A percentile compares a stretch with the other conserved stretches of the same genome.
phyloP scores from a whole-genome alignment of 2,888 invertebrate genomes.

The Alsophila aescularia region DNA sequence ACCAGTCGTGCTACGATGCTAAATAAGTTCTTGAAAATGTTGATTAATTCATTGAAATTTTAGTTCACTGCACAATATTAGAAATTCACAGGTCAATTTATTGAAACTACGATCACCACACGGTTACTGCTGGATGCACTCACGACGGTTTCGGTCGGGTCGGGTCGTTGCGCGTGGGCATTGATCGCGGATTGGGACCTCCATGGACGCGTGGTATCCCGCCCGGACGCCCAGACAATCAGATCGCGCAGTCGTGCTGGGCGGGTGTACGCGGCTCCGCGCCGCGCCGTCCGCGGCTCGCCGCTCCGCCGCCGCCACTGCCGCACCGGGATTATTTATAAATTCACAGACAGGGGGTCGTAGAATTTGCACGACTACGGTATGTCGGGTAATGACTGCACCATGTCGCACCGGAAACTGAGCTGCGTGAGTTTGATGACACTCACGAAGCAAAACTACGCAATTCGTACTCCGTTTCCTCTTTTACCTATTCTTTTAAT shows the following conservation, averaged over 20 bases:
- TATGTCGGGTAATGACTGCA: conserved; percentile 61
- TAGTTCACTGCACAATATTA: conserved; percentile 17
- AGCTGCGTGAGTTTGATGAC: conserved; percentile 35
- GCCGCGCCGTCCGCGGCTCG: conserved; percentile 84
- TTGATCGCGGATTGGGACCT: conserved; percentile 30
- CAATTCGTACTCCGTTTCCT: not conserved
- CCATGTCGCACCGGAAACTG: conserved; percentile 70
- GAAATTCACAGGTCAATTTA: conserved; percentile 8
- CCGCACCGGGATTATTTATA: conserved; percentile 82
- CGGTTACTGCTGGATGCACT: conserved; percentile 6
- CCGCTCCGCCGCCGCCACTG: conserved; percentile 83
- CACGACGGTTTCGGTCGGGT: conserved; percentile 16
- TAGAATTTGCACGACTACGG: conserved; percentile 80
- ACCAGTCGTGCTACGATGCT: conserved; percentile 37
- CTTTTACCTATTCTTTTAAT: conserved; percentile 12
- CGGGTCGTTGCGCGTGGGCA: conserved; percentile 19
- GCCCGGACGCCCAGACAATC: conserved; percentile 23
- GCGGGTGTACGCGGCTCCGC: conserved; percentile 69
- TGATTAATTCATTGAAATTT: not conserved
- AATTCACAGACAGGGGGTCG: conserved; percentile 83
- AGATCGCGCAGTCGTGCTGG: conserved; percentile 70
- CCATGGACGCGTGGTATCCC: conserved; percentile 21
- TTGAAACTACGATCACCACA: conserved; percentile 7
- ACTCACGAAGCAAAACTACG: not conserved
- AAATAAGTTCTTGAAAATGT: conserved; percentile 9